Evolutionary conservation across 1,140 invertebrate genomes (phyloP), one percentile per base, ranked within the genome.

Genomic region (Melipona quadrifasciata): DNA sequence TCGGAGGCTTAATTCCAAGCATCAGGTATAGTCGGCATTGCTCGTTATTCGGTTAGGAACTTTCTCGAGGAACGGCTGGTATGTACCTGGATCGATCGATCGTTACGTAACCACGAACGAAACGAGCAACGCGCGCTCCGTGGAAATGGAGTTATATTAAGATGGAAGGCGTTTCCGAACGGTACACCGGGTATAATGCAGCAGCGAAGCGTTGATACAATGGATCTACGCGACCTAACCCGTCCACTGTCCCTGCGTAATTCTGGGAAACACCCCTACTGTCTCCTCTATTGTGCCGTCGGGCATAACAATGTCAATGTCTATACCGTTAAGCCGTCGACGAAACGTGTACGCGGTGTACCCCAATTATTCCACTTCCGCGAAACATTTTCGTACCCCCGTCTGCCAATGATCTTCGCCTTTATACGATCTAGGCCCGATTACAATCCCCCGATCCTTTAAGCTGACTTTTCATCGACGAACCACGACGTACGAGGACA

Each of bases 221-320:
- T 87, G 53, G 81, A 58, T 27, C 34, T 31, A 16, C 11, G 61
- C 86, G 51, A 75, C 68, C 61, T 85, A 88, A 88, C 74, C 68
- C 78, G 82, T 82, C 82, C 75, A 65, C 70, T 85, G 71, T 85
- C 80, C 82, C 74, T 85, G 68, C 75, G 84, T 89, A 89, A 89
- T 89, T 88, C 79, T 82, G 53, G 75, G 83, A 85, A 82, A 88
- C 82, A 79, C 75, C 79, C 83, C 83, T 72, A 64, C 71, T 68
- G 70, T 86, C 79, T 82, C 74, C 79, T 80, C 86, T 58, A 88
- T 88, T 89, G 86, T 88, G 65, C 58, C 57, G 31, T n/a, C 24
- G 47, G 21, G 71, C 71, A 47, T 73, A 89, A 86, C 83, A 89
- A 86, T 86, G 87, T 89, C 79, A 79, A 88, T 78, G 87, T 82